Percentiles rank a stretch among this genome's conserved stretches.
Evolutionary conservation across 1,140 invertebrate species (phyloP).

Genomic region (Acromyrmex charruanus): DNA sequence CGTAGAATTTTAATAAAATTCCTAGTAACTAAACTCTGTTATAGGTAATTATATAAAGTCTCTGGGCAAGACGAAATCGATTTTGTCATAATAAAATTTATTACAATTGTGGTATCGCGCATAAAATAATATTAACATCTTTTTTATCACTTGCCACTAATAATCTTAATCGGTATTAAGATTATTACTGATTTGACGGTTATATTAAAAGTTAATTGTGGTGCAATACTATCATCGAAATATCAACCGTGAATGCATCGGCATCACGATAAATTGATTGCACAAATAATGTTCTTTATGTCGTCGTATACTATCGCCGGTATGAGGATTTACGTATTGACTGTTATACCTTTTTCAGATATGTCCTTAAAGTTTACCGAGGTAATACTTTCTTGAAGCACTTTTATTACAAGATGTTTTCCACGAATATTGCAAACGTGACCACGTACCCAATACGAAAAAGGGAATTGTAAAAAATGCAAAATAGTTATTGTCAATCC

Average conservation of each 20-base stretch:
- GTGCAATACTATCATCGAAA: neutral
- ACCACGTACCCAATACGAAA: neutral
- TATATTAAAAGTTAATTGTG: neutral
- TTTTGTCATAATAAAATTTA: neutral
- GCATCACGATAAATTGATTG: neutral
- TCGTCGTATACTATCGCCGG: neutral
- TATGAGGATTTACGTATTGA: conserved; percentile 20
- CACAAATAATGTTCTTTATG: conserved; percentile 33
- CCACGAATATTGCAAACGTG: neutral
- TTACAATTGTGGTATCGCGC: neutral
- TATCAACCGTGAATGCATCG: neutral
- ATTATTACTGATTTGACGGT: neutral
- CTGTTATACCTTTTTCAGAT: conserved; percentile 26
- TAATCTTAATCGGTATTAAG: neutral
- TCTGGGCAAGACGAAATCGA: neutral
- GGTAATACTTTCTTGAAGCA: conserved; percentile 21
- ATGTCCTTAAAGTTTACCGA: neutral
- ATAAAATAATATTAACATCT: neutral
- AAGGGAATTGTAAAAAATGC: neutral
- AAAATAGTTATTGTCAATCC: conserved; percentile 7
- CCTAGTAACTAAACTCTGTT: too few relatives aligned
- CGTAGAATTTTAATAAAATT: too few relatives aligned
- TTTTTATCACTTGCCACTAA: neutral
- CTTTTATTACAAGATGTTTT: neutral
- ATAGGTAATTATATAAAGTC: neutral